These are phyloP conservation scores for Hemicrepidius hirtus DNA, from an alignment of 2,888 invertebrate genomes.

Conservation along the genomic window DNA sequence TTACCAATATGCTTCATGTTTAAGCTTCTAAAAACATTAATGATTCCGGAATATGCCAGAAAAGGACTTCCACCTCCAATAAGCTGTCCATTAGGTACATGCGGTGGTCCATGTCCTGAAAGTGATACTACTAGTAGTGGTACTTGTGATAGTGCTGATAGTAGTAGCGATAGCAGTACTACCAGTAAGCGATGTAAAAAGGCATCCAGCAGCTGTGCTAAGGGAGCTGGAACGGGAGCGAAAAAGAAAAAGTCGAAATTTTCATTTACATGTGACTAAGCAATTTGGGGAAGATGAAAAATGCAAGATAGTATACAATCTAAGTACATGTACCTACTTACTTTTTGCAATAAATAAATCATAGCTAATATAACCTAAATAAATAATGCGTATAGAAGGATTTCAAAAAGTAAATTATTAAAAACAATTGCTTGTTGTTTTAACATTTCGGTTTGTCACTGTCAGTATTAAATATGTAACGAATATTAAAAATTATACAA, in stretches of 20 bases:
- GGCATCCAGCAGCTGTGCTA: neutral
- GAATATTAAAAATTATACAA: slow-evolving; percentile 15
- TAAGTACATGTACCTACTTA: too few relatives aligned
- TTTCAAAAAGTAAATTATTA: slow-evolving; percentile 3
- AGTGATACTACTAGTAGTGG: neutral
- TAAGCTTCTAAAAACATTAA: slow-evolving; percentile 46
- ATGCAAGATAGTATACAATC: too few relatives aligned
- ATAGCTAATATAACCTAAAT: too few relatives aligned
- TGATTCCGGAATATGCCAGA: slow-evolving; percentile 42
- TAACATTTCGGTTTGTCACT: neutral
- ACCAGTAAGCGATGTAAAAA: neutral
- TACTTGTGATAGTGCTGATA: neutral
- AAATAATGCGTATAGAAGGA: neutral
- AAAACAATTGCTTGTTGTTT: slow-evolving; percentile 23
- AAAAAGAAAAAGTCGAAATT: neutral
- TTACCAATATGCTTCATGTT: neutral
- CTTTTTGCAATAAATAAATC: too few relatives aligned
- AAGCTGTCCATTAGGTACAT: neutral
- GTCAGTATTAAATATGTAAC: slow-evolving; percentile 6
- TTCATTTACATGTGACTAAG: neutral
- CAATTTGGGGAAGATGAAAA: too few relatives aligned
- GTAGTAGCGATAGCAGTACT: neutral
- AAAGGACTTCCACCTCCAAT: neutral
- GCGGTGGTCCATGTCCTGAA: too few relatives aligned
- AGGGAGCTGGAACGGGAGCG: too few relatives aligned